Conservation (phyloP, 2,113 vertebrate species). For the Lepus americanus region DNA sequence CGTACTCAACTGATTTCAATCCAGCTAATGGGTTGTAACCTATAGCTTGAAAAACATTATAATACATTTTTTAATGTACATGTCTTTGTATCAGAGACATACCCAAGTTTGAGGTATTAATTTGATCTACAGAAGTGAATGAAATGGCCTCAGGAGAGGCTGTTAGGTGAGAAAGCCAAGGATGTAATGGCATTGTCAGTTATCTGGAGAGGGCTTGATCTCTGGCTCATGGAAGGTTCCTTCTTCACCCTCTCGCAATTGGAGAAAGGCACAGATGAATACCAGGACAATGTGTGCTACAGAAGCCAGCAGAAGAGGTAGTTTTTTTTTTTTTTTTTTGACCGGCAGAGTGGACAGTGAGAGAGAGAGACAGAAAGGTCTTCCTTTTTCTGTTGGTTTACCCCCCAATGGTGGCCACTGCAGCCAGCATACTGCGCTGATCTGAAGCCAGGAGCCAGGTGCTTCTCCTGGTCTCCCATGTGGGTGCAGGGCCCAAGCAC, state of each 20-base stretch:
- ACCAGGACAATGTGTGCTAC: neutral
- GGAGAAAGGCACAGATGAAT: neutral
- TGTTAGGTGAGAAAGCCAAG: neutral
- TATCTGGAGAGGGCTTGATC: no score
- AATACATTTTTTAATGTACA: neutral
- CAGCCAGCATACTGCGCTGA: no score
- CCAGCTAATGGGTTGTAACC: neutral
- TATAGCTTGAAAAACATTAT: neutral
- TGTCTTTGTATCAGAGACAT: neutral
- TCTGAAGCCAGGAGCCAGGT: no score
- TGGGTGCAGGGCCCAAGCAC: no score
- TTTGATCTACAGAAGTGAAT: neutral
- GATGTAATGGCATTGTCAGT: neutral
- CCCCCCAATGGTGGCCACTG: no score
- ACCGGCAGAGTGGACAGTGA: no score
- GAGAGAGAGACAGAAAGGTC: no score
- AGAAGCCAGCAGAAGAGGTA: neutral
- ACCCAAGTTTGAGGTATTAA: neutral
- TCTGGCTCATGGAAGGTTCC: no score
- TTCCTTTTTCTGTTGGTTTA: no score
- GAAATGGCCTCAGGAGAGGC: neutral
- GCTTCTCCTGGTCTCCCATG: no score
- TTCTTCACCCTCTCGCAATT: no score
- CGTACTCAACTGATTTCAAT: neutral
- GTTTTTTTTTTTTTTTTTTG: no score